Base-by-base conservation (phyloP, 1,140 invertebrate species). In the Hylaeus volcanicus region DNA sequence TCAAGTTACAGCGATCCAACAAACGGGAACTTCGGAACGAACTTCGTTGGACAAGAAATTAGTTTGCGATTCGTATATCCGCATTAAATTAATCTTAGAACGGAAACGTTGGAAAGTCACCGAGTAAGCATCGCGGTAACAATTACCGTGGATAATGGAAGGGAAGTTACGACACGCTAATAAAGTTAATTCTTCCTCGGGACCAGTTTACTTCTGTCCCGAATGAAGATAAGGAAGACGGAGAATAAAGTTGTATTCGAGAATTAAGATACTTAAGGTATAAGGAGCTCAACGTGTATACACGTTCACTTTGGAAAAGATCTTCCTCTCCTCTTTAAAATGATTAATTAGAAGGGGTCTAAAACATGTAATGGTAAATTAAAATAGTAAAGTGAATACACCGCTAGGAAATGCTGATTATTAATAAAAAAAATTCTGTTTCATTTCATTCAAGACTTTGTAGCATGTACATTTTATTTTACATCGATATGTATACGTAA, bases 111-210 rank as follows among this genome's bases (percentile, higher is more conserved):
- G 53, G 64, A 5, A 56, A 74, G 74, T 80, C 72, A 53, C 43
- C 70, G 63, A 55, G 70, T 68, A 74, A 81, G 51, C 80, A 82
- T 73, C 69, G 48, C 39, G 60, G 60, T 82, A 84, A 84, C 82
- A 82, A 82, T 84, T 86, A 84, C 82, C 75, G 58, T 66, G 74
- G 81, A 84, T 84, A 84, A 82, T 86, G 70, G 75, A 65, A 53
- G 58, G 68, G 51, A 82, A 86, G 79, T 86, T 82, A 74, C 73
- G 79, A 82, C 66, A 82, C 63, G 75, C 82, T 86, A 86, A 86
- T 86, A 79, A 86, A 86, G 85, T 82, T 74, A 84, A 86, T 76
- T 73, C 79, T 79, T 73, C 71, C 66, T 70, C 75, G 71, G 58
- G 64, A 75, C 65, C 55, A 41, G 68, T 55, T 48, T 55, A 12